A percentile compares a stretch with the other conserved stretches of the same genome.
Conservation (phyloP, 2,888 invertebrate genomes). For the Pseudococcus jackbeardsleyi region DNA sequence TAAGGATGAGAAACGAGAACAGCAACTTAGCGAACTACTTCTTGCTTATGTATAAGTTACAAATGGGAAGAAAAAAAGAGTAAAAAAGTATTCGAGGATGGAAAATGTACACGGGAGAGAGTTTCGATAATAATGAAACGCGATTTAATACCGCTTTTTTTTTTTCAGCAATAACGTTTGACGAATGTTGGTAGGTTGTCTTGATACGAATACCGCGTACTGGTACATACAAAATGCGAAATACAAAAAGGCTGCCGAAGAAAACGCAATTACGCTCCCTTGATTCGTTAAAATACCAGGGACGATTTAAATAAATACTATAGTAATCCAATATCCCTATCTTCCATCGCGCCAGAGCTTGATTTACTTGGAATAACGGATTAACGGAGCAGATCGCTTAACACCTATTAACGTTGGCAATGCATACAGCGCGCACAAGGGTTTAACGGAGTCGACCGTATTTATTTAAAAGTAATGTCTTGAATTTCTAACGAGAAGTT, state of each 20-base stretch:
- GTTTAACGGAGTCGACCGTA: conserved; percentile 56
- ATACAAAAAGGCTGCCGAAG: conserved; percentile 8
- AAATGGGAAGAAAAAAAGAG: background rate
- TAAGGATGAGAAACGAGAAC: background rate
- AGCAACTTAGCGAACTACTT: background rate
- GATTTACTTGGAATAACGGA: conserved; percentile 60
- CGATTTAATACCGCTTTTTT: background rate
- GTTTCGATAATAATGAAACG: background rate
- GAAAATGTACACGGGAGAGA: too few relatives aligned
- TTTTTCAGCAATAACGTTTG: background rate
- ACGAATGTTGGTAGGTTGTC: conserved; percentile 8
- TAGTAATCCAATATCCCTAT: conserved; percentile 54
- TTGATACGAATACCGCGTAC: background rate
- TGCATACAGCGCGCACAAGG: conserved; percentile 43
- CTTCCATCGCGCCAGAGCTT: conserved; percentile 47
- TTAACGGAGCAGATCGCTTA: conserved; percentile 63
- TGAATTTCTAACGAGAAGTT: conserved; percentile 64
- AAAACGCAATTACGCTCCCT: conserved; percentile 48
- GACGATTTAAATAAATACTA: conserved; percentile 53
- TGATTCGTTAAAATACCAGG: conserved; percentile 28
- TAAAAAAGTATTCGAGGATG: background rate
- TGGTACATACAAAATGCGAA: background rate
- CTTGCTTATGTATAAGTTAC: background rate
- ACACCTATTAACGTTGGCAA: conserved; percentile 63
- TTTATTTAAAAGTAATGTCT: conserved; percentile 63